Percentiles rank a stretch among this genome's conserved stretches.
Conservation (phyloP, 2,888 invertebrate species). For the Aspidiotus rigidus region DNA sequence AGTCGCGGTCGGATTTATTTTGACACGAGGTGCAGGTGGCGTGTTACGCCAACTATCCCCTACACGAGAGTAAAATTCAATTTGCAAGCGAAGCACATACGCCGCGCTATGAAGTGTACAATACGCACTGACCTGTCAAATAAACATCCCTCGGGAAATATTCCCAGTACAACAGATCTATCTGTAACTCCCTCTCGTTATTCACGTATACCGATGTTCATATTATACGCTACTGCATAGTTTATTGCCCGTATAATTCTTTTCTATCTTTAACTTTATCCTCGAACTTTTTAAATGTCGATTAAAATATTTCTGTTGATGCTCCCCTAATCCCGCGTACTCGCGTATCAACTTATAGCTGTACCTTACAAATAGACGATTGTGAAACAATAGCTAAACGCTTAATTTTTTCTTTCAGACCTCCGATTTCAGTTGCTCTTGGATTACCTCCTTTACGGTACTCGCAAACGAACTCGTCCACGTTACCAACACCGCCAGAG, state of each 20-base stretch:
- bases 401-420: slow-evolving; percentile 48
- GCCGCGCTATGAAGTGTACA: slow-evolving; percentile 32
- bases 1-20: slow-evolving; percentile 32
- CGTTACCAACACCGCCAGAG: slow-evolving; percentile 34
- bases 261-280: slow-evolving; percentile 21
- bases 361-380: background rate
- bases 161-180: slow-evolving; percentile 30
- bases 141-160: slow-evolving; percentile 33
- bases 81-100: slow-evolving; percentile 34
- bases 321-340: background rate
- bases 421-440: slow-evolving; percentile 68
- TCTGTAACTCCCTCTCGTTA: background rate
- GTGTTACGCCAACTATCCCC: slow-evolving; percentile 30
- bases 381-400: too few relatives aligned
- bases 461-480: slow-evolving; percentile 41
- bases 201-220: too few relatives aligned
- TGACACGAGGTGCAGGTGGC: slow-evolving; percentile 34
- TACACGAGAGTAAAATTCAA: slow-evolving; percentile 34
- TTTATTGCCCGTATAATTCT: background rate
- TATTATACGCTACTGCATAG: slow-evolving; percentile 3
- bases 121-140: slow-evolving; percentile 34
- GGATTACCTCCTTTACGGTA: slow-evolving; percentile 61
- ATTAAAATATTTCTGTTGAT: background rate
- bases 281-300: background rate
- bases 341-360: background rate